phyloP scores from a whole-genome alignment of 1,140 invertebrate species.

The Musca vetustissima region DNA sequence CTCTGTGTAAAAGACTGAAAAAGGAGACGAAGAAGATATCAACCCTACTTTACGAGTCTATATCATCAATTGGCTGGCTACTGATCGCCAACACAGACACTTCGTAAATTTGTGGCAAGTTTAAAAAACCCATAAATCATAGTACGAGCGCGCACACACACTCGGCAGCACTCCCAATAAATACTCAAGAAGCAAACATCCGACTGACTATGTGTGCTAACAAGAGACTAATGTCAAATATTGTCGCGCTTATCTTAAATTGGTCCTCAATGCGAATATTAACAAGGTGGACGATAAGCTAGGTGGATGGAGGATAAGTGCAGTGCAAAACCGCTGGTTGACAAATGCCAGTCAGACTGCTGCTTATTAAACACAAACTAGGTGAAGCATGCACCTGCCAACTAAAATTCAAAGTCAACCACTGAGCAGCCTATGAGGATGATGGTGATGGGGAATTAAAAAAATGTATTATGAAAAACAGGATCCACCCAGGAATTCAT shows the following conservation, averaged over 20 bases:
- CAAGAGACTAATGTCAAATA: slow-evolving; percentile 17
- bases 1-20: too few species aligned
- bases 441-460: not conserved
- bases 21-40: too few species aligned
- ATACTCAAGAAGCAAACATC: not conserved
- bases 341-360: too few species aligned
- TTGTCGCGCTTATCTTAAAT: slow-evolving; percentile 15
- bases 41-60: too few species aligned
- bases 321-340: not conserved
- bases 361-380: not conserved
- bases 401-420: too few species aligned
- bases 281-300: not conserved
- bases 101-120: not conserved
- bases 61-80: too few species aligned
- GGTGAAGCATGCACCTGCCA: slow-evolving; percentile 2
- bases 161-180: not conserved
- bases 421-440: too few species aligned
- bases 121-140: slow-evolving; percentile 23
- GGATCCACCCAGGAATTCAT: slow-evolving; percentile 14
- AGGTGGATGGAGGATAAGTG: not conserved
- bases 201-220: slow-evolving; percentile 5
- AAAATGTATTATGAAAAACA: slow-evolving; percentile 10
- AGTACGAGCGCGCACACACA: not conserved
- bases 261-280: slow-evolving; percentile 20
- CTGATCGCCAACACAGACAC: too few species aligned